Evolutionary conservation across 2,113 vertebrate genomes (phyloP).

Genomic region (Elachura formosa): DNA sequence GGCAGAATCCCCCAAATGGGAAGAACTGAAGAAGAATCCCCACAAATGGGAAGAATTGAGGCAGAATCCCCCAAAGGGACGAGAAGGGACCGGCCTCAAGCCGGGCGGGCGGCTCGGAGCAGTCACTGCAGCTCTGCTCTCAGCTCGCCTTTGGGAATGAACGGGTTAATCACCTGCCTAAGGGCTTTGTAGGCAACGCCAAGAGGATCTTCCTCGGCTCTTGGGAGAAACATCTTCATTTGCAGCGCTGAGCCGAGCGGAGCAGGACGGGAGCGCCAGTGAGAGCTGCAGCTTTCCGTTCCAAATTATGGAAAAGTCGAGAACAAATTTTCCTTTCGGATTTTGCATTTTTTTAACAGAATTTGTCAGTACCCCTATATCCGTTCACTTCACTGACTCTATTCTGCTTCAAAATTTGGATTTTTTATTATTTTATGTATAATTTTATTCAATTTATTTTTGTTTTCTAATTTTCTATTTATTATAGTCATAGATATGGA

Average conservation of each 20-base stretch:
- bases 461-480: not conserved
- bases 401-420: not conserved
- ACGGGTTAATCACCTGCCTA: conserved; percentile 37
- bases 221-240: not conserved
- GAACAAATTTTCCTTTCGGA: not conserved
- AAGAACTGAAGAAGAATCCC: too few relatives aligned
- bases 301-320: not conserved
- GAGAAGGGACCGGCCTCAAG: conserved; percentile 14
- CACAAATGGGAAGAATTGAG: conserved; percentile 2
- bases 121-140: not conserved
- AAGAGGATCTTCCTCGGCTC: not conserved
- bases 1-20: not conserved
- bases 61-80: conserved; percentile 1
- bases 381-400: not conserved
- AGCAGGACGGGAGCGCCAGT: not conserved
- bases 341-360: not conserved
- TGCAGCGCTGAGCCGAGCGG: not conserved
- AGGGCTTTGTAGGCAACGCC: not conserved
- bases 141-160: conserved; percentile 9
- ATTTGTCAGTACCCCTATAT: not conserved
- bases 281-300: not conserved
- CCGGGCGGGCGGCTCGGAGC: not conserved
- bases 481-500: not conserved
- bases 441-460: not conserved
- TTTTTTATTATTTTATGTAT: not conserved